Evolutionary conservation across 2,797 vertebrate species (phyloP).

Genomic region (Aselliscus stoliczkanus): DNA sequence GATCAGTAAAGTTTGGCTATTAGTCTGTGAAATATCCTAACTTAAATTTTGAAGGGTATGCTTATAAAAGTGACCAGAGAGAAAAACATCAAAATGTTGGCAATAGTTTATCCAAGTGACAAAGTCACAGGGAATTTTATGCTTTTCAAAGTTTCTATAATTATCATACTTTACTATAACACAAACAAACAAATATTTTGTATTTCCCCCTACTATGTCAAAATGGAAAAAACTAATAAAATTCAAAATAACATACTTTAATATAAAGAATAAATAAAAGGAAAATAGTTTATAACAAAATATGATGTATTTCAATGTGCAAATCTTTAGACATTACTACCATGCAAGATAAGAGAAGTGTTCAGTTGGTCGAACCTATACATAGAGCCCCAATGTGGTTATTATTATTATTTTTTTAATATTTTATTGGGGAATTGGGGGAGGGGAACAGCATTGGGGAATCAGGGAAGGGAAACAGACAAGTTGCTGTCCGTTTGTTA

Average conservation of each 20-base stretch:
- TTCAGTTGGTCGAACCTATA: background rate
- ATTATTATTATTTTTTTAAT: too few species aligned
- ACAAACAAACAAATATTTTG: background rate
- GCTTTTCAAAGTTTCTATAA: background rate
- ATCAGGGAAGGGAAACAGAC: too few species aligned
- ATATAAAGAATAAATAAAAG: background rate
- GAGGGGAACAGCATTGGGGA: too few species aligned
- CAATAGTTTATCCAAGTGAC: background rate
- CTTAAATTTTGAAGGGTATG: background rate
- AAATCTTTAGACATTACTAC: background rate
- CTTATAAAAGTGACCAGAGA: background rate
- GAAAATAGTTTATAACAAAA: background rate
- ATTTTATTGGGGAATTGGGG: too few species aligned
- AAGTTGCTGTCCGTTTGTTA: too few species aligned
- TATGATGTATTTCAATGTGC: background rate
- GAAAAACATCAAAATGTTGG: background rate
- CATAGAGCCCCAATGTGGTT: background rate
- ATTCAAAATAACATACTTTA: background rate
- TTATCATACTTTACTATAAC: background rate
- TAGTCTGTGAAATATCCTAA: background rate
- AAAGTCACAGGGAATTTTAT: background rate
- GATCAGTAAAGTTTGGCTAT: background rate
- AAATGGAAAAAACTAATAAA: background rate
- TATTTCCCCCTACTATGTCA: background rate
- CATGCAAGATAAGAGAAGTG: background rate